A percentile compares a stretch with the other conserved stretches of the same genome.
Evolutionary conservation across 2,113 vertebrate genomes (phyloP).

Genomic region (Trogon surrucura): DNA sequence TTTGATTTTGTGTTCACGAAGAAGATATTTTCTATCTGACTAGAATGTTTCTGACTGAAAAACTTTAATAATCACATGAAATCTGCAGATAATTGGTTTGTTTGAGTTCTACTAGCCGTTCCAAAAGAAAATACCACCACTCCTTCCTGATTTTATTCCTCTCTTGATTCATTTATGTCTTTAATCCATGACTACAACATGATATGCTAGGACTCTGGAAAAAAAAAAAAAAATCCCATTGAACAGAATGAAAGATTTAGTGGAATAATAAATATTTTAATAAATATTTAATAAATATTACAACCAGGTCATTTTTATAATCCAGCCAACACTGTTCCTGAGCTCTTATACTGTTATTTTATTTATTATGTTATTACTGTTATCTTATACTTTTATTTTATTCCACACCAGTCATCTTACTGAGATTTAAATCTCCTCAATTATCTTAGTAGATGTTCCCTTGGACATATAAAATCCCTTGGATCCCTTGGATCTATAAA

Average conservation of each 20-base stretch:
- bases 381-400: background rate
- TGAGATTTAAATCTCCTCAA: background rate
- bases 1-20: background rate
- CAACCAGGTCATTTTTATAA: background rate
- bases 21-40: background rate
- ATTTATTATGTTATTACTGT: too few species aligned
- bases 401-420: background rate
- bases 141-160: background rate
- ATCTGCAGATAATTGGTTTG: background rate
- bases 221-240: background rate
- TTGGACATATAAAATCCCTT: too few species aligned
- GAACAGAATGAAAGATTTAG: background rate
- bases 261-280: too few species aligned
- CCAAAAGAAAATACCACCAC: background rate
- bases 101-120: background rate
- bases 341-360: background rate
- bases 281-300: too few species aligned
- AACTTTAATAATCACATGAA: background rate
- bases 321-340: background rate
- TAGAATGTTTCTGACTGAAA: background rate
- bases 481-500: background rate
- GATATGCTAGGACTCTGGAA: background rate
- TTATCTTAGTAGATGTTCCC: background rate
- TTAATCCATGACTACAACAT: background rate
- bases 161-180: background rate